Evolutionary conservation across 2,888 invertebrate species (phyloP).

Genomic region (Ctenicera cuprea): DNA sequence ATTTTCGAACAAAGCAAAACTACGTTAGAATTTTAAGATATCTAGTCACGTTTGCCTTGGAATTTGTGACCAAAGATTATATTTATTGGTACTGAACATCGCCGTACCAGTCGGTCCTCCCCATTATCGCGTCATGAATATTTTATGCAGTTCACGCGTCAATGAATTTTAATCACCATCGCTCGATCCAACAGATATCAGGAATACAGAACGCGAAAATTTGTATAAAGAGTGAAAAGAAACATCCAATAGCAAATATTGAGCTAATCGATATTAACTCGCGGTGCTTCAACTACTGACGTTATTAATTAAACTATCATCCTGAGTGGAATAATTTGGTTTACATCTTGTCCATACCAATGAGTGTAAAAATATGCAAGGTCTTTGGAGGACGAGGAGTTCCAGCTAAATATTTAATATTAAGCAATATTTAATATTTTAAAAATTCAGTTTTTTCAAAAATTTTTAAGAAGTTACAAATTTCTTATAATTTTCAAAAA

Average conservation of each 20-base stretch:
- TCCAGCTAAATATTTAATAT: too few relatives aligned
- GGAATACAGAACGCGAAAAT: background rate
- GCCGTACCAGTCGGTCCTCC: conserved; percentile 19
- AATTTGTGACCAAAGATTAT: conserved; percentile 33
- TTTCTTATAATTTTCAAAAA: too few relatives aligned
- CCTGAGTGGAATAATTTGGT: background rate
- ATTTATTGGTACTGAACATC: background rate
- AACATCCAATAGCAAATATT: conserved; percentile 4
- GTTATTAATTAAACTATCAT: background rate
- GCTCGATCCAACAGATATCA: background rate
- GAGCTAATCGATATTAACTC: background rate
- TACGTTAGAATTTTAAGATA: conserved; percentile 16
- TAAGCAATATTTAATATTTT: too few relatives aligned
- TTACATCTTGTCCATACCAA: too few relatives aligned
- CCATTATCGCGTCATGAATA: conserved; percentile 35
- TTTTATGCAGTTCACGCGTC: conserved; percentile 28
- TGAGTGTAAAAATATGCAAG: too few relatives aligned
- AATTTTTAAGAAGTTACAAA: too few relatives aligned
- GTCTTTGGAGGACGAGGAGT: too few relatives aligned
- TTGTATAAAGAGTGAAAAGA: background rate
- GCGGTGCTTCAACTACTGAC: background rate
- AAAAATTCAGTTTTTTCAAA: too few relatives aligned
- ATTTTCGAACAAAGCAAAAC: conserved; percentile 6
- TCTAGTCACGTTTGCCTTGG: conserved; percentile 34
- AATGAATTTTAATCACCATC: conserved; percentile 27